Evolutionary conservation across 2,797 vertebrate genomes (phyloP).

Genomic region (Premnoplex brunnescens): DNA sequence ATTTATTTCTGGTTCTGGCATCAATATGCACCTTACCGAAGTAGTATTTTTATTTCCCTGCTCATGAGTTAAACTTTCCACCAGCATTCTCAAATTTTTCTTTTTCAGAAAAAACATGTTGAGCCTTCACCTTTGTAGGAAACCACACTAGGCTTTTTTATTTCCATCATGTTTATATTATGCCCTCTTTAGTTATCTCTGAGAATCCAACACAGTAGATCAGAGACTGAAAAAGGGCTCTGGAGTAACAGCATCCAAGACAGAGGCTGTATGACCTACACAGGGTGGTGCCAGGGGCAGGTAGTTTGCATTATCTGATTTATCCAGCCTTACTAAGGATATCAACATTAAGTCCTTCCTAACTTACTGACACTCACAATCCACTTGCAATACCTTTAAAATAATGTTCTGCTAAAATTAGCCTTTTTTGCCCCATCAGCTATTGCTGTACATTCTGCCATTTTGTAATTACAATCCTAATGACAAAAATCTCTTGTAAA

Average conservation of each 20-base stretch:
- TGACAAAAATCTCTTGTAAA: neutral
- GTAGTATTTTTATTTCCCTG: neutral
- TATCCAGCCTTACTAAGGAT: neutral
- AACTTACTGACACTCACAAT: neutral
- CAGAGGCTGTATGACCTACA: neutral
- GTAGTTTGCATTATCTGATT: neutral
- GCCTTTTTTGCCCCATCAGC: neutral
- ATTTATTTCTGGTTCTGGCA: neutral
- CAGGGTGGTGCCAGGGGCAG: neutral
- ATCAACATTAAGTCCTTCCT: neutral
- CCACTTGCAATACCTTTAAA: neutral
- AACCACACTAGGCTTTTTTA: neutral
- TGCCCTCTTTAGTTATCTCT: neutral
- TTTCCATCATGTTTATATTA: neutral
- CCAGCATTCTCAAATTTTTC: neutral
- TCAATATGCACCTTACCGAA: neutral
- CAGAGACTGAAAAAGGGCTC: neutral
- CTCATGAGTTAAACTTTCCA: neutral
- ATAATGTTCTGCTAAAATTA: neutral
- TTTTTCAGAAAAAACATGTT: neutral
- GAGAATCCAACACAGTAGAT: neutral
- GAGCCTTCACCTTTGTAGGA: neutral
- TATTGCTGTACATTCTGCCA: neutral
- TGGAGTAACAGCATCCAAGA: neutral
- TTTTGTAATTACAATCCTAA: neutral